Base-by-base conservation (phyloP, 2,888 invertebrate species). In the Corbicula japonica region DNA sequence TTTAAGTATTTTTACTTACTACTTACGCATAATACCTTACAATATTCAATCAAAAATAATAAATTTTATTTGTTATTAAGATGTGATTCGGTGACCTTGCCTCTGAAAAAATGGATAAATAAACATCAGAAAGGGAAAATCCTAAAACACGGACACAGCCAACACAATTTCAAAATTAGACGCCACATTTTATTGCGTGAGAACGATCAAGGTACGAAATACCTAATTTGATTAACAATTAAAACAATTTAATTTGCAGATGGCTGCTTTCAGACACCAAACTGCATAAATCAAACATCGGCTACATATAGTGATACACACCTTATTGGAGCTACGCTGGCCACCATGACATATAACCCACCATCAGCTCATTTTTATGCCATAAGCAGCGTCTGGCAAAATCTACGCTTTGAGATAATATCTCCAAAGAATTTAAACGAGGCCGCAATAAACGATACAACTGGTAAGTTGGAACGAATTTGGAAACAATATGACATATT, bases 201-300 rank as follows among this genome's bases (percentile, higher is more conserved):
- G 8, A 18, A 18, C 8, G 18, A 12, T 38, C 41, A 38, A 38
- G 41, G 41, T 38, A 18, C 8, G 8, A 18, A 12, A 12, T 38
- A 18, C 18, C 8, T 12, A 38, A 8, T 12, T 38, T 15, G 8
- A 38, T 12, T 15, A 38, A 12, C 41, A 18, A 38, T 38, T 8
- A 12, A 18, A 38, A n/a, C 6, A 12, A 21, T 41, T 5, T 50
- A 6, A 44, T 38, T 63, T 54, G 8, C 26, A 76, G 76, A 38
- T 50, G 76, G 70, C 6, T 76, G 76, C 41, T 71, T 70, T 30
- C 38, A 70, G 38, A 76, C 58, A 28, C 70, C 76, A 28, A 76
- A 62, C 35, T 76, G 76, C 35, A 58, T 38, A 18, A 50, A 65
- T 35, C 30, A 50, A 30, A 32, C 41, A 0, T 65, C 32, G 5